Evolutionary conservation across 92 coral and sea anemone genomes (phyloP).

Genomic region (Paramuricea clavata): DNA sequence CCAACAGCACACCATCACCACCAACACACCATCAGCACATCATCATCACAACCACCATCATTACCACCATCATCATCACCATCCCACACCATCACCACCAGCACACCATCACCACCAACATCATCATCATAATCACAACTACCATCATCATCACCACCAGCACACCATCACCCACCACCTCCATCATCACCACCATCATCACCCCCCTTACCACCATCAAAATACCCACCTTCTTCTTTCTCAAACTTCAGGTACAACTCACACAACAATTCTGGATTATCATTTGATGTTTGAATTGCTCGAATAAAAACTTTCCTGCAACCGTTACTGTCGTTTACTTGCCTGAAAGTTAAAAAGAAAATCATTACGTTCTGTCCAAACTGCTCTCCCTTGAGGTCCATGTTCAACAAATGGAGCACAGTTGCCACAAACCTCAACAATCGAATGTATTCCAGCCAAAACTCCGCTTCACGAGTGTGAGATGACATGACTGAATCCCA

Average conservation of each 20-base stretch:
- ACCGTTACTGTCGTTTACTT: slow-evolving; percentile 67
- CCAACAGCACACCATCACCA: no score
- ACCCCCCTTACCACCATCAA: no score
- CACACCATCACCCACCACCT: no score
- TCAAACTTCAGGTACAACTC: slow-evolving; percentile 92
- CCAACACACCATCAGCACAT: no score
- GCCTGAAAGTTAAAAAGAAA: slow-evolving; percentile 54
- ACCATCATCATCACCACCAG: no score
- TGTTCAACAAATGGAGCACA: neutral
- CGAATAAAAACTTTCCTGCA: slow-evolving; percentile 89
- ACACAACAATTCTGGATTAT: slow-evolving; percentile 85
- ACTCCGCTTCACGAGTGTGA: slow-evolving; percentile 92
- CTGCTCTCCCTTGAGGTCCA: neutral
- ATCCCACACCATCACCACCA: no score
- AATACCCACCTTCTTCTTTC: slow-evolving; percentile 87
- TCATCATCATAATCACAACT: no score
- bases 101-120: no score
- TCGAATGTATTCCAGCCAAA: slow-evolving; percentile 93
- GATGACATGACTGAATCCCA: slow-evolving; percentile 84
- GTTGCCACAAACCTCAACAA: slow-evolving; percentile 72
- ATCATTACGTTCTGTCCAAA: no score
- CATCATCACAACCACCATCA: no score
- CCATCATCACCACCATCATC: no score
- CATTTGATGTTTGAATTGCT: slow-evolving; percentile 92
- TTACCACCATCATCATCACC: no score